Base-by-base conservation (phyloP, 2,888 invertebrate species). In the Plebejus melissa region DNA sequence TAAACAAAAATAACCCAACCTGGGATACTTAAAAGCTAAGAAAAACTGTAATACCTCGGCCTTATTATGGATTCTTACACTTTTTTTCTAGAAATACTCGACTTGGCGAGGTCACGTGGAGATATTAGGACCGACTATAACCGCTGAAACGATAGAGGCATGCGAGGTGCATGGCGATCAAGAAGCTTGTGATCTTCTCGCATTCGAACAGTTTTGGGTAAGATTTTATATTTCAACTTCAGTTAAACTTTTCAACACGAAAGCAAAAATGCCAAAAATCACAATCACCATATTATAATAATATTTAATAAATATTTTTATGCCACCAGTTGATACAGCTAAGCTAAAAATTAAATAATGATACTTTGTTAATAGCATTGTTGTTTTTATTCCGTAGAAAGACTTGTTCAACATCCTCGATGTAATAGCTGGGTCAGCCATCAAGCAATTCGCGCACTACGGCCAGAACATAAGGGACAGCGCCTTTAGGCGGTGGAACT, bases 391-490 rank as follows among this genome's bases (percentile, higher is more conserved):
- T 46, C 69, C 70, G 0, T 41, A 77, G 77, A 65, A 69, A 60
- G n/a, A 74, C 57, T 41, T 76, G 32, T 54, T 77, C 28, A 69
- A 54, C 28, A 36, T 36, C 2, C 70, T 77, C 1, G 79, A 78
- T 58, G 22, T 78, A 2, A 46, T 79, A 13, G 79, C 79, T 16
- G 82, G 82, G 16, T 80, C 81, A 0, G 77, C 84, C 4, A 65
- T 81, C 2, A 84, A 83, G 32, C 82, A 82, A 77, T 75, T 82
- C 60, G 82, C 82, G 0, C 83, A 83, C 77, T 82, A 76, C 60
- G 84, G 83, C 6, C 84, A 84, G 74, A 82, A 82, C 65, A 80
- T 83, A 9, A 77, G 79, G 72, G 78, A 80, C 38, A 79, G 71
- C 74, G 16, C 69, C 1, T 84, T 84, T 77, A 79, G 79, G 74